Evolutionary conservation across 2,888 invertebrate species (phyloP).

Genomic region (Scelioninae gen. 2): DNA sequence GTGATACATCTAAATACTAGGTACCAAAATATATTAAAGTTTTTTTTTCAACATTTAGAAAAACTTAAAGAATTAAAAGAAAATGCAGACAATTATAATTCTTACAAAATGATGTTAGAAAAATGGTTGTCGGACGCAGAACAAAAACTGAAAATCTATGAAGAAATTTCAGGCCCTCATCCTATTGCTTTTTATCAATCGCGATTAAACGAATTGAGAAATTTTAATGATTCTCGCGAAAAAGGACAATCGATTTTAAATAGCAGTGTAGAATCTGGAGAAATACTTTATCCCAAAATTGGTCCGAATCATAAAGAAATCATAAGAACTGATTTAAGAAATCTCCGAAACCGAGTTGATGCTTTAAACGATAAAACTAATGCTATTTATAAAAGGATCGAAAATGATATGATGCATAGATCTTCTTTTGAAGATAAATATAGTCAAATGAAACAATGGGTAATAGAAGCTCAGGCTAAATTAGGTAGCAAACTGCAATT

Average conservation of each 20-base stretch:
- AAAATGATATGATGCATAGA: slow-evolving; percentile 91
- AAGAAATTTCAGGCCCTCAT: slow-evolving; percentile 85
- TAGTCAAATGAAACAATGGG: slow-evolving; percentile 87
- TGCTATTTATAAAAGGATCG: slow-evolving; percentile 89
- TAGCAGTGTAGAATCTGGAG: slow-evolving; percentile 89
- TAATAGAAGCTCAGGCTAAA: slow-evolving; percentile 86
- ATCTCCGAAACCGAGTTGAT: slow-evolving; percentile 89
- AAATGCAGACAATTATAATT: slow-evolving; percentile 83
- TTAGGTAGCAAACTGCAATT: slow-evolving; percentile 83
- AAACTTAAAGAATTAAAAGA: slow-evolving; percentile 83
- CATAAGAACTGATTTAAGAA: slow-evolving; percentile 88
- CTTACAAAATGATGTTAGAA: slow-evolving; percentile 82
- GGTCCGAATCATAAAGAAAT: slow-evolving; percentile 91
- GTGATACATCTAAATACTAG: slow-evolving; percentile 86
- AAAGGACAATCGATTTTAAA: slow-evolving; percentile 87
- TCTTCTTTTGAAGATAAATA: slow-evolving; percentile 95
- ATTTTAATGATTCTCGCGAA: slow-evolving; percentile 84
- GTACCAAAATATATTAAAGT: slow-evolving; percentile 85
- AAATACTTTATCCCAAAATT: slow-evolving; percentile 90
- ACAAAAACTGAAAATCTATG: slow-evolving; percentile 83
- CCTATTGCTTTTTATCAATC: slow-evolving; percentile 81
- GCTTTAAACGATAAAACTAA: slow-evolving; percentile 89
- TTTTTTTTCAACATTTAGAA: slow-evolving; percentile 82
- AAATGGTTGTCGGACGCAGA: slow-evolving; percentile 88
- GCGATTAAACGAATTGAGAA: slow-evolving; percentile 86